A percentile compares a stretch with the other conserved stretches of the same genome.
These are phyloP conservation scores for Balearica regulorum DNA, from an alignment of 2,797 vertebrate genomes.

Conservation along the genomic window DNA sequence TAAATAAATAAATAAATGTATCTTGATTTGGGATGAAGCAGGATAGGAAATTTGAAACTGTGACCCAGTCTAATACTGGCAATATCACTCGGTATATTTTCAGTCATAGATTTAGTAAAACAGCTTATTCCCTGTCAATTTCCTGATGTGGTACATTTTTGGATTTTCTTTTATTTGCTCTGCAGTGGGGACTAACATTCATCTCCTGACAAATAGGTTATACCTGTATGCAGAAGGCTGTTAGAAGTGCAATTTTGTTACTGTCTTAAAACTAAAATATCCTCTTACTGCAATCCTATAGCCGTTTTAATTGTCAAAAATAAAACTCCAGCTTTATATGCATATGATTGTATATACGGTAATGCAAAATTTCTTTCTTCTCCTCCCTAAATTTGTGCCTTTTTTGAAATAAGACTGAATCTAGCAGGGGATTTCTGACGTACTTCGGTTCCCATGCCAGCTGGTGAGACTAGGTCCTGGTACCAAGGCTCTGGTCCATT, in stretches of 20 bases:
- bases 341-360: rapidly evolving
- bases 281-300: neutral
- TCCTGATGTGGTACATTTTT: constrained; percentile 63
- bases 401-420: neutral
- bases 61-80: neutral
- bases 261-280: neutral
- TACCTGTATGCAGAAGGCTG: constrained; percentile 16
- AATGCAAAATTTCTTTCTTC: neutral
- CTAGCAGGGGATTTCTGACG: neutral
- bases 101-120: constrained; percentile 51
- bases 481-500: neutral
- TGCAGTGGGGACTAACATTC: neutral
- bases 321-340: neutral
- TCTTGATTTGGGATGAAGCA: neutral
- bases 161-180: constrained; percentile 55
- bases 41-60: neutral
- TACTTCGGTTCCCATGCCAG: neutral
- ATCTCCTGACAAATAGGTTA: neutral
- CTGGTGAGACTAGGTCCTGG: neutral
- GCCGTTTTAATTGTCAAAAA: neutral
- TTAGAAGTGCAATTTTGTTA: neutral
- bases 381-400: rapidly evolving
- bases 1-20: neutral
- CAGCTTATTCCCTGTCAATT: constrained; percentile 55
- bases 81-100: constrained; percentile 17